phyloP scores from a whole-genome alignment of 1,140 invertebrate genomes.

The Zaprionus ornatus region DNA sequence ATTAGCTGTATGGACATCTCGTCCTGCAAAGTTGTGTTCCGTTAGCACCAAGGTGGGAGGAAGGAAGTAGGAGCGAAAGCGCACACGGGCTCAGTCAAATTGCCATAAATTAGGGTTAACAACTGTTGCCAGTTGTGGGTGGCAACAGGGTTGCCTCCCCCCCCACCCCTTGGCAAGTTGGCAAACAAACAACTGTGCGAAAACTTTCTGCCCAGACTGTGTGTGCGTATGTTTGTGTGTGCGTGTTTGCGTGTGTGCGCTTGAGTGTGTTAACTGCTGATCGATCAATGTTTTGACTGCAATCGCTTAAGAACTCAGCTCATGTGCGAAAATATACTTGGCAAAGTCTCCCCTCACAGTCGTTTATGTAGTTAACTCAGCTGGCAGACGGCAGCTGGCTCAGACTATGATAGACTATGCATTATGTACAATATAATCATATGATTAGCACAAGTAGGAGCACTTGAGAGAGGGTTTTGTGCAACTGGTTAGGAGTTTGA shows the following conservation, averaged over 20 bases:
- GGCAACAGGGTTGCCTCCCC: not conserved
- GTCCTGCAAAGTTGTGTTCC: slow-evolving; percentile 84
- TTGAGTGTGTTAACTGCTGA: not conserved
- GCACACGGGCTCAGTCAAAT: slow-evolving; percentile 61
- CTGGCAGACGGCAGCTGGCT: not conserved
- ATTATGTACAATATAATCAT: not conserved
- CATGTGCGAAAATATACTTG: slow-evolving; percentile 5
- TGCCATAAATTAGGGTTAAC: slow-evolving; percentile 73
- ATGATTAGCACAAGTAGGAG: not conserved
- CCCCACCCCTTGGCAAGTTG: not conserved
- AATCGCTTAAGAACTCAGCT: slow-evolving; percentile 8
- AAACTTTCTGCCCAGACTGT: not conserved
- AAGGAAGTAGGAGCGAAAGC: not conserved
- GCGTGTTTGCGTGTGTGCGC: not conserved
- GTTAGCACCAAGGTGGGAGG: not conserved
- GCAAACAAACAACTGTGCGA: not conserved
- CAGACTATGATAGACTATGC: not conserved
- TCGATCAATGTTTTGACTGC: slow-evolving; percentile 9
- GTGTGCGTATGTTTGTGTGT: slow-evolving; percentile 5
- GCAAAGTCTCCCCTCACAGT: not conserved
- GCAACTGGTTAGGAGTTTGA: no score
- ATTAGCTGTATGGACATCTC: slow-evolving; percentile 95
- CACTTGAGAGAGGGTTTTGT: no score
- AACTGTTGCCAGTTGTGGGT: slow-evolving; percentile 49
- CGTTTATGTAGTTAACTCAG: slow-evolving; percentile 2